Conservation (phyloP, 2,797 vertebrate species). For the Mycteria americana region DNA sequence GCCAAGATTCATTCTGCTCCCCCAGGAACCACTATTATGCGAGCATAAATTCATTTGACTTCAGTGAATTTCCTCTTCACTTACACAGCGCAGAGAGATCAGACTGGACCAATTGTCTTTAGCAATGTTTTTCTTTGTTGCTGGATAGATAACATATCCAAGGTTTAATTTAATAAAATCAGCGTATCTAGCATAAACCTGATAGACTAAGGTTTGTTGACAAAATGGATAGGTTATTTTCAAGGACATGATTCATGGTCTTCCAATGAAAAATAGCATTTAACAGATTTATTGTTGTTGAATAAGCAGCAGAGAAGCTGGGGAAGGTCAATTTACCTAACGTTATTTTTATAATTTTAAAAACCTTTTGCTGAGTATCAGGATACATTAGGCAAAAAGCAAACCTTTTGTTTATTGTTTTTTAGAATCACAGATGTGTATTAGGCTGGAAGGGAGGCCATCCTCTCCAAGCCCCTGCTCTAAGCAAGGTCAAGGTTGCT, state of each 20-base stretch:
- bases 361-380: neutral
- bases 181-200: neutral
- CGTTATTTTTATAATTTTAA: neutral
- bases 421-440: neutral
- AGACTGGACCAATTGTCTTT: neutral
- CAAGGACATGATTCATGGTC: neutral
- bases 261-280: neutral
- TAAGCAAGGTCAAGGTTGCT: neutral
- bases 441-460: neutral
- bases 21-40: neutral
- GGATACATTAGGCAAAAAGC: neutral
- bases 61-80: neutral
- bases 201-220: neutral
- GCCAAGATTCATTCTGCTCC: neutral
- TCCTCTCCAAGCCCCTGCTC: neutral
- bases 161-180: slow-evolving; percentile 33
- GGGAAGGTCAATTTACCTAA: neutral
- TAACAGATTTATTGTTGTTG: neutral
- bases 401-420: neutral
- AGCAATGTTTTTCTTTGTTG: slow-evolving; percentile 7
- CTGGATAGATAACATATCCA: neutral
- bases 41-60: slow-evolving; percentile 17
- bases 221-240: slow-evolving; percentile 11
- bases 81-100: neutral
- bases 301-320: neutral